Base-by-base conservation (phyloP, 2,888 invertebrate genomes). In the Drosophila sordidula region DNA sequence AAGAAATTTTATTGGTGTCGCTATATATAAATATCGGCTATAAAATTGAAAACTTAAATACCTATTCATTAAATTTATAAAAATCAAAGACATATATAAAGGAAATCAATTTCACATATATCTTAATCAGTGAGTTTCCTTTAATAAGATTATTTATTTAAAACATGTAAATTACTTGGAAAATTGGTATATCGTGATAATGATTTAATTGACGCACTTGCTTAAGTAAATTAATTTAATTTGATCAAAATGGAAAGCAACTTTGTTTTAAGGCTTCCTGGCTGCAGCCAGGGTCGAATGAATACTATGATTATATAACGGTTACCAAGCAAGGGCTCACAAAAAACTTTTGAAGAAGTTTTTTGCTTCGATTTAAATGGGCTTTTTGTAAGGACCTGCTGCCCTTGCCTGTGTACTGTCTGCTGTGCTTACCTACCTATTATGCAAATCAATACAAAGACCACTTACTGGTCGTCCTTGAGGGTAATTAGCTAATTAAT, bases 401-500 rank as follows among this genome's bases (percentile, higher is more conserved):
- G 12, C 29, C 29, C 2, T 29, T 6, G 26, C 26, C 26, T 44
- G 34, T 34, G 26, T 26, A 2, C 18, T 29, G 26, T n/a, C 25
- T 14, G 16, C 12, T 18, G 14, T 29, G 18, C 14, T n/a, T 16
- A 29, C 38, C 26, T n/a, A 54, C n/a, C n/a, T 62, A 51, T 74
- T 64, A 75, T 70, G 66, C 66, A 75, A 79, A 87, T 81, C 82
- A 85, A 83, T 79, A 66, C 68, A 54, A 62, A 62, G 67, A 63
- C 68, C 70, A 73, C 49, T 56, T 41, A 41, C 56, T 39, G 56
- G 22, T 29, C 41, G 65, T 49, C 56, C 63, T 70, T 70, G 65
- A 54, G 52, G 50, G 74, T 85, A 85, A 85, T 85, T 85, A 85
- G 89, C 84, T 83, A 85, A 85, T 85, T 85, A 88, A 85, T 87